Evolutionary conservation across 2,113 vertebrate genomes (phyloP), one percentile per base, ranked within the genome.

Genomic region (Mohoua ochrocephala): DNA sequence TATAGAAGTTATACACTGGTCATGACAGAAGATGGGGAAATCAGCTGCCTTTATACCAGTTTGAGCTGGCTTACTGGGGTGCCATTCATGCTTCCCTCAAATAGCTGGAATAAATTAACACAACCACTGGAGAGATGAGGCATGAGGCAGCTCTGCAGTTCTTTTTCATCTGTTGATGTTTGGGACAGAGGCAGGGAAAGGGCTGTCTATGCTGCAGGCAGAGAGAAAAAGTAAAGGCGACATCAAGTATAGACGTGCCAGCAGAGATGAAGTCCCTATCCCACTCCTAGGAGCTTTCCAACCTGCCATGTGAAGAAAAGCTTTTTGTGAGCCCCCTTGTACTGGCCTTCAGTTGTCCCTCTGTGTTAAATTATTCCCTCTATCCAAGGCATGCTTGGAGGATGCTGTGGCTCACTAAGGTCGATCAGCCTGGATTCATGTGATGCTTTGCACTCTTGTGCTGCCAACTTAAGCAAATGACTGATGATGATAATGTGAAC

Each of bases 31-130:
- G 77, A 59, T 84, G 77, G 84, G 64, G 83, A 81, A 22, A 78
- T 94, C 80, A 78, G 35, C n/a, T 87, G 77, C 77, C 52, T 84
- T 71, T 95, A 33, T 59, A 67, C 60, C 59, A 84, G 59, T 65
- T 81, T 44, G 70, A 95, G 86, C 71, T 97, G 75, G 59, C 77
- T 89, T 87, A 77, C 67, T 83, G 71, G 75, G 41, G 74, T 93
- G 87, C 76, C 86, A 84, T 96, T 96, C 87, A 57, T 92, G 67
- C 63, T 95, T 86, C 84, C 84, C 88, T 97, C 92, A 88, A 96
- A 92, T 87, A 84, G 78, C 84, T 91, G 57, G 84, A 91, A 87
- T 93, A 93, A 95, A 97, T 93, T 94, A 95, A 74, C 39, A 50
- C 41, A 74, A 28, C 47, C 45, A 57, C 65, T 68, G 47, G 75